Percentiles rank a stretch among this genome's conserved stretches.
phyloP scores from a whole-genome alignment of 2,113 vertebrate species.

The Phaethornis superciliosus region DNA sequence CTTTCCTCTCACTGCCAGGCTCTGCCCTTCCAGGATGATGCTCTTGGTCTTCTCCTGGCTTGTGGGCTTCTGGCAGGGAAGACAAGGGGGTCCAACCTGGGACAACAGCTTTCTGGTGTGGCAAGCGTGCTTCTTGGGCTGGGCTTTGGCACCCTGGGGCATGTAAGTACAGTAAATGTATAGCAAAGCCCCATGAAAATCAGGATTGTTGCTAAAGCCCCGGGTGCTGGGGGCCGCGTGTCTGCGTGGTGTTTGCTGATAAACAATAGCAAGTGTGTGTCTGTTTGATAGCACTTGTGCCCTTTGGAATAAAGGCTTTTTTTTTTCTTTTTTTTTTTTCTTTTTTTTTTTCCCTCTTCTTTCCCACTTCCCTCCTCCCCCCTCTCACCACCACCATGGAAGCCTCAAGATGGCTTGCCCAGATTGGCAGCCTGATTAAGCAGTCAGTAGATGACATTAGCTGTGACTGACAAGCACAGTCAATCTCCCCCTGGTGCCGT shows the following conservation, averaged over 20 bases:
- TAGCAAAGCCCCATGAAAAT: constrained; percentile 31
- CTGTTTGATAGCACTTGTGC: background rate
- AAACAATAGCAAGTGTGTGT: background rate
- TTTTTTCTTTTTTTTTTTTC: background rate
- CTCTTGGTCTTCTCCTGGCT: background rate
- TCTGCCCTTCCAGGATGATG: accelerated
- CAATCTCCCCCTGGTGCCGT: background rate
- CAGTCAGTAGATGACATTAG: constrained; percentile 2
- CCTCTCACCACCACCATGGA: accelerated
- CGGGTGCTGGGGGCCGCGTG: background rate
- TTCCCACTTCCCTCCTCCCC: accelerated
- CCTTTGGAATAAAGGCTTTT: constrained; percentile 5
- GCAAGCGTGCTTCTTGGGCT: background rate
- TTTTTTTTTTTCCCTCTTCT: no score
- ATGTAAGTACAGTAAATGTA: background rate
- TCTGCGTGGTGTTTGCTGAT: constrained; percentile 9
- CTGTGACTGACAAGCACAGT: constrained; percentile 24
- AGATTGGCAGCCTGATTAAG: constrained; percentile 52
- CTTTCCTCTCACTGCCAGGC: background rate
- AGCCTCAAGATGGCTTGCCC: constrained; percentile 2
- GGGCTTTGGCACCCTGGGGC: background rate
- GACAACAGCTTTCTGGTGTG: background rate
- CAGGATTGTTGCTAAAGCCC: background rate
- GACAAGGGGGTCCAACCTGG: background rate
- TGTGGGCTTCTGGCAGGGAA: accelerated